These are phyloP conservation scores for Lepidotrigona ventralis DNA, from an alignment of 1,140 invertebrate species.

Conservation along the genomic window DNA sequence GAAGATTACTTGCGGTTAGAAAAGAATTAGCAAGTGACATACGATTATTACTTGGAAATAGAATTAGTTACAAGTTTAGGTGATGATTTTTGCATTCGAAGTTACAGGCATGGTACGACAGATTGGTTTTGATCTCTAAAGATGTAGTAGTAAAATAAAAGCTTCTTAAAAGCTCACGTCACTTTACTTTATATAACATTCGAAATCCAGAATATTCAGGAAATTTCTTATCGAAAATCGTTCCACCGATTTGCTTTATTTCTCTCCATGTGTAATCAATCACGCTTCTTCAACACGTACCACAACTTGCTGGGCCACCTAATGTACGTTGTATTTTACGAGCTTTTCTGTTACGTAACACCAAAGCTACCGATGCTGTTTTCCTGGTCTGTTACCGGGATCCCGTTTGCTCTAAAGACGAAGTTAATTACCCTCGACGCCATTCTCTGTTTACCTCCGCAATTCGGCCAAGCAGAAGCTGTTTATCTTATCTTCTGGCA, in stretches of 20 bases:
- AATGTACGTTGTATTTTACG: background rate
- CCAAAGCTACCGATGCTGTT: background rate
- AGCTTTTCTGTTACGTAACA: conserved; percentile 1
- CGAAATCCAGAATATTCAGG: background rate
- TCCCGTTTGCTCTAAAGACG: background rate
- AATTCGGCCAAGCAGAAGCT: background rate
- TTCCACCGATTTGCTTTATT: background rate
- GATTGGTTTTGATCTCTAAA: no score
- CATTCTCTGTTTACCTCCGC: conserved; percentile 17
- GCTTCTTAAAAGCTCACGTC: background rate
- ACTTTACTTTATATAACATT: background rate
- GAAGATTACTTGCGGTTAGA: no score
- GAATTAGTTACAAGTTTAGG: no score
- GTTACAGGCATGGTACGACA: no score
- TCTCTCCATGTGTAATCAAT: background rate
- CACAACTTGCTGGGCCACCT: background rate
- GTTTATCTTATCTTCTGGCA: conserved; percentile 15
- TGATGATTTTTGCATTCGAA: no score
- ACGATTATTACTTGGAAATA: no score
- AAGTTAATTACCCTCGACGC: conserved; percentile 28
- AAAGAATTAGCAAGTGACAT: no score
- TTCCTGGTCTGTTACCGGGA: background rate
- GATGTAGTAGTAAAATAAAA: no score
- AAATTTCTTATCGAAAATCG: background rate
- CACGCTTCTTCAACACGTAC: background rate